Evolutionary conservation across 2,113 vertebrate species (phyloP), one percentile per base, ranked within the genome.

Genomic region (Penelope pileata): DNA sequence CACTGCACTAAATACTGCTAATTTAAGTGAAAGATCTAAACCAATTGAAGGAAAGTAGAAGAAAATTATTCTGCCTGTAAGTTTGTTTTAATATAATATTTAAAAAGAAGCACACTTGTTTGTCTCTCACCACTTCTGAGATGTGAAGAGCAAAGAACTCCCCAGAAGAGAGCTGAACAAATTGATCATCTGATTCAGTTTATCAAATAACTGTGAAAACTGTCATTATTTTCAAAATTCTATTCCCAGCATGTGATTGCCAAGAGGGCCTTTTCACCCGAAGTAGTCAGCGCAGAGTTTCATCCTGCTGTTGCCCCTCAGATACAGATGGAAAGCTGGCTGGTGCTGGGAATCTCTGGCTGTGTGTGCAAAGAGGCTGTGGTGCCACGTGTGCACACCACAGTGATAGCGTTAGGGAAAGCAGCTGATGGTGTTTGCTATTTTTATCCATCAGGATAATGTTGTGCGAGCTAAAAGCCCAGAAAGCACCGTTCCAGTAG

Each of bases 281-380:
- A 80, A 42, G 23, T 50, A 77, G 56, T 34, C 19, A 51, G 53
- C 86, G 74, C 70, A 53, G 48, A 68, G 34, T 89, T 73, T 73
- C 48, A 12, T 88, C 72, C 43, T 68, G 1, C 51, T 84, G 24
- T 43, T 67, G 67, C n/a, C 62, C 29, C 19, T 38, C 10, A 29
- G 81, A 73, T 68, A 12, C 34, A 34, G 48, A 21, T 42, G 68
- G 56, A 42, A 63, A 77, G 50, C 19, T 56, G 59, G 16, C 0
- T 83, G 86, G 81, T 63, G n/a, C 48, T 6, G 84, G 91, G 89
- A 80, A 51, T 91, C 75, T 54, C 43, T 76, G 91, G 58, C 84
- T 69, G 62, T 9, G 4, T 6, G 2, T 56, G 43, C 17, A 4
- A 22, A 27, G 84, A 53, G 80, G 2, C 68, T 36, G 64, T 56